These are phyloP conservation scores for Diachasma alloeum DNA, from an alignment of 1,140 invertebrate genomes.

Conservation along the genomic window DNA sequence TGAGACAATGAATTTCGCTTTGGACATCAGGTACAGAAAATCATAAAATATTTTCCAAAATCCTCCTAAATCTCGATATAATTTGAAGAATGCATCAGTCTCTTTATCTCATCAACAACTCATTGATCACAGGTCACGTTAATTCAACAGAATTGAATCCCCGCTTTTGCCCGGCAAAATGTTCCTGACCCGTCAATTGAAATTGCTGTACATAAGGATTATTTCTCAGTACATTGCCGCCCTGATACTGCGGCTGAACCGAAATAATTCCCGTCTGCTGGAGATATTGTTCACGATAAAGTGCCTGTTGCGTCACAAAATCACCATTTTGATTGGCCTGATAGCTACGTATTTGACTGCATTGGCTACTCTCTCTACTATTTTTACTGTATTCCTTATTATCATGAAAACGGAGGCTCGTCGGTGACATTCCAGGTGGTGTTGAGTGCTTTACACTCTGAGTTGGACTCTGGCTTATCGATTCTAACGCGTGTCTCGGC, in stretches of 20 bases:
- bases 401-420: conserved; percentile 46
- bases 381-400: conserved; percentile 9
- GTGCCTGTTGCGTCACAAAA: conserved; percentile 46
- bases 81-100: conserved; percentile 48
- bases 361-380: background rate
- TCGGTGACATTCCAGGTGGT: conserved; percentile 48
- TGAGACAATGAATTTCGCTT: too few species aligned
- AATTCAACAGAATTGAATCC: conserved; percentile 56
- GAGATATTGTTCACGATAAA: conserved; percentile 56
- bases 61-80: background rate
- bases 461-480: conserved; percentile 60
- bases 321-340: conserved; percentile 48
- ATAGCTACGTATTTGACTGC: background rate
- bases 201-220: conserved; percentile 54
- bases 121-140: conserved; percentile 56
- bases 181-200: conserved; percentile 47
- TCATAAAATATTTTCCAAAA: background rate
- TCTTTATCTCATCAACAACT: conserved; percentile 51
- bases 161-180: conserved; percentile 45
- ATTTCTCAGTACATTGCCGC: conserved; percentile 47
- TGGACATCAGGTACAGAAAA: background rate
- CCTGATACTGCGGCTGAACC: conserved; percentile 42
- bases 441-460: conserved; percentile 51
- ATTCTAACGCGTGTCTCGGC: conserved; percentile 58
- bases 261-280: conserved; percentile 55